phyloP scores from a whole-genome alignment of 2,888 invertebrate genomes.

The Chironomus tentans region DNA sequence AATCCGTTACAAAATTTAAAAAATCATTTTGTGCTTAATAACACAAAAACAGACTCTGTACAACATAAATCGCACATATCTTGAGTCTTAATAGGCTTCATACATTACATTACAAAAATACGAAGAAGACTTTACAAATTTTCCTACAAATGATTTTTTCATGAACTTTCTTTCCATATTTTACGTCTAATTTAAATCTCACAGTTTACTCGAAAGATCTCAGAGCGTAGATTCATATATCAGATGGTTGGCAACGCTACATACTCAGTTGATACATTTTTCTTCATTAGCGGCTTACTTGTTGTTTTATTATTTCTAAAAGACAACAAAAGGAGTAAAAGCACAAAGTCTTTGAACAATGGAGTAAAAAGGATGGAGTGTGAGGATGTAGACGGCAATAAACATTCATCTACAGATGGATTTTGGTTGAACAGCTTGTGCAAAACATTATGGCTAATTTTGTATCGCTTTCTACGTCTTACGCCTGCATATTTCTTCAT shows the following conservation, averaged over 20 bases:
- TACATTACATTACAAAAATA: too few species aligned
- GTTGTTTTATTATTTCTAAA: conserved; percentile 63
- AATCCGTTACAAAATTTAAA: too few species aligned
- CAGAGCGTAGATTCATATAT: conserved; percentile 67
- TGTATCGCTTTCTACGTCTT: conserved; percentile 60
- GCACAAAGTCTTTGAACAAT: background rate
- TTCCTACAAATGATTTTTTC: too few species aligned
- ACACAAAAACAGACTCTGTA: too few species aligned
- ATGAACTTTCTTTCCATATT: too few species aligned
- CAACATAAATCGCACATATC: too few species aligned
- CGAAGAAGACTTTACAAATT: background rate
- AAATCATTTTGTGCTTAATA: too few species aligned
- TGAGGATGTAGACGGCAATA: conserved; percentile 3
- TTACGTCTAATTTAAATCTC: background rate
- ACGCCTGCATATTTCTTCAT: conserved; percentile 77
- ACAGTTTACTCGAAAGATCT: conserved; percentile 60
- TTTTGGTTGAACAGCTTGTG: conserved; percentile 31
- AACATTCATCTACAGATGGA: conserved; percentile 31
- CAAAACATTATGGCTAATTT: conserved; percentile 47
- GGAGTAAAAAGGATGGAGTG: background rate
- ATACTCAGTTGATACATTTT: conserved; percentile 79
- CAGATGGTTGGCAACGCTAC: conserved; percentile 78
- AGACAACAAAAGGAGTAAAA: conserved; percentile 36
- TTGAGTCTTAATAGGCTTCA: too few species aligned
- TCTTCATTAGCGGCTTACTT: conserved; percentile 74